phyloP scores from a whole-genome alignment of 1,140 invertebrate genomes.

The Drosophila tani region DNA sequence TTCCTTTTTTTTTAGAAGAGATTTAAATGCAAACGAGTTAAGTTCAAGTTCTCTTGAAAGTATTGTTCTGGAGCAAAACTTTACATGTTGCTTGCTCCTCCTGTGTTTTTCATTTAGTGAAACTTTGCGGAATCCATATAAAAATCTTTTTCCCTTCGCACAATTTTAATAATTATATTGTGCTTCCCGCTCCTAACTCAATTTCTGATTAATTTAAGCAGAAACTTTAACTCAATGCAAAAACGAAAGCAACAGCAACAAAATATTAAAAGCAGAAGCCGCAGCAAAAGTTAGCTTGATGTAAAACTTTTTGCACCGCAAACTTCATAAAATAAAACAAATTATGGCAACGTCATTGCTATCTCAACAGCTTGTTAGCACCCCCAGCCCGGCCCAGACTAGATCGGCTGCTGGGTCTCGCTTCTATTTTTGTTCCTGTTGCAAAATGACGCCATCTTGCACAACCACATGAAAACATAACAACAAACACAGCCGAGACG shows the following conservation, averaged over 20 bases:
- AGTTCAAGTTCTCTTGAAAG: constrained; percentile 12
- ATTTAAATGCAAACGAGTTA: constrained; percentile 51
- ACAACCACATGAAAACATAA: constrained; percentile 44
- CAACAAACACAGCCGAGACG: constrained; percentile 34
- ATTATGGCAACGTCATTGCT: constrained; percentile 80
- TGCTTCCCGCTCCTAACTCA: constrained; percentile 18
- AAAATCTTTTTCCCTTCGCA: constrained; percentile 6
- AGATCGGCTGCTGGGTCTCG: constrained; percentile 25
- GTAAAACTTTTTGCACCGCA: constrained; percentile 59
- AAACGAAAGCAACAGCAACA: constrained; percentile 19
- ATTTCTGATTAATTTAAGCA: constrained; percentile 54
- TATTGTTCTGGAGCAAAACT: constrained; percentile 18
- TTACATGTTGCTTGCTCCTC: constrained; percentile 19
- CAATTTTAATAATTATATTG: constrained; percentile 35
- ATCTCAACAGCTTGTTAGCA: constrained; percentile 79
- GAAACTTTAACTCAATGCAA: constrained; percentile 45
- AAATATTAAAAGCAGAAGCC: constrained; percentile 24
- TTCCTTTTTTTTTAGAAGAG: constrained; percentile 4
- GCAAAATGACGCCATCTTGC: constrained; percentile 78
- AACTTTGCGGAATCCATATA: constrained; percentile 7
- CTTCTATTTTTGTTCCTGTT: constrained; percentile 38
- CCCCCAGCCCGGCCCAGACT: constrained; percentile 16
- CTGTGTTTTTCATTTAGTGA: constrained; percentile 22
- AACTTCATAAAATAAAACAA: constrained; percentile 76
- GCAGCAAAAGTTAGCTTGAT: constrained; percentile 57